Conservation (phyloP, 2,113 vertebrate species). For the Egretta garzetta region DNA sequence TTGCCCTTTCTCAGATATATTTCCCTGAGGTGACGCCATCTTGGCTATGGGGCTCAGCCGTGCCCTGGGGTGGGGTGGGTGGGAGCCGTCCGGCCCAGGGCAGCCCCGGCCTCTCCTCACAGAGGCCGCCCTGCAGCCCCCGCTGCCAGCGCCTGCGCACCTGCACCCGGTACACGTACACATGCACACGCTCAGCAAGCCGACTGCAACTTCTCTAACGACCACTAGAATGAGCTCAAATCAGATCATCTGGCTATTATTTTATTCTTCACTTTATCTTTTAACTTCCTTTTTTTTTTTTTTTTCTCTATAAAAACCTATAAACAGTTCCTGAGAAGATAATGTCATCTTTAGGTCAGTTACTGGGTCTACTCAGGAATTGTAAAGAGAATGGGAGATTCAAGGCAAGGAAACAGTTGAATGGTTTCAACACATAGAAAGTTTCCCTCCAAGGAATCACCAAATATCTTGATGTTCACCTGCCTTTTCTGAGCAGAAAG, state of each 20-base stretch:
- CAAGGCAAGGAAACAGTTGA: neutral
- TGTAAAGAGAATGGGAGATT: neutral
- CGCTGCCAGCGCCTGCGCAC: accelerated
- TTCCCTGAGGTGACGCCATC: accelerated
- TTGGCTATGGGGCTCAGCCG: accelerated
- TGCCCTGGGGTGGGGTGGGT: accelerated
- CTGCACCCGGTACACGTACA: accelerated
- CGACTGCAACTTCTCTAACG: neutral
- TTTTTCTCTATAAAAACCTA: neutral
- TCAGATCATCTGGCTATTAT: accelerated
- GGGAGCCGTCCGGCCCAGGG: accelerated
- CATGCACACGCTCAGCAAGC: neutral
- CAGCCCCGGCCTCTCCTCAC: accelerated
- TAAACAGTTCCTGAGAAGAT: neutral
- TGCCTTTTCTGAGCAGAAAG: neutral
- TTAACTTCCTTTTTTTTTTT: neutral
- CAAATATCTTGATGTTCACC: neutral
- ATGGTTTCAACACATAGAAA: neutral
- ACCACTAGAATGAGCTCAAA: neutral
- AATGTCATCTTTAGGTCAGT: neutral
- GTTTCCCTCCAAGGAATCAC: neutral
- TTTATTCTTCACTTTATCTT: neutral
- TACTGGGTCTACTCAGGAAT: neutral
- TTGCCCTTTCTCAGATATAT: neutral
- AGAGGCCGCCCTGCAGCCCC: accelerated